Evolutionary conservation across 2,797 vertebrate genomes (phyloP), one percentile per base, ranked within the genome.

Genomic region (Paramormyrops hopkinsi): DNA sequence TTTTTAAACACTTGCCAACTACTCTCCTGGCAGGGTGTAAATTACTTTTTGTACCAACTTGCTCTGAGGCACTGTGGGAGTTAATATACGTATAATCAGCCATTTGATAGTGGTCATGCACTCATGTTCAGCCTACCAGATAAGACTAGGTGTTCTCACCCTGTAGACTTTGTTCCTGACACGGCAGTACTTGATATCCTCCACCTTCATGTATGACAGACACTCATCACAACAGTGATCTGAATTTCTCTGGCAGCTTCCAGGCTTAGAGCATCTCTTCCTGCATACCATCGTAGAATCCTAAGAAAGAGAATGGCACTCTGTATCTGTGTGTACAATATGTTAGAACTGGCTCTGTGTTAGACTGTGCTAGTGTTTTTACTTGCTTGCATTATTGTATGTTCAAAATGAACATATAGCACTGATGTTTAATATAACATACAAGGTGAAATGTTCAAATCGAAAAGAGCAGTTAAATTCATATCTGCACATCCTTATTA

Each of bases 221-320:
- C 98, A 99, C 50, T 97, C 96, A 6, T 97, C 96, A 89, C 98
- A 99, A 91, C 98, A 99, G 7, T 90, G 88, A 0, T 93, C 94
- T 88, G 93, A 91, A 29, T 92, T 92, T 41, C 92, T 96, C 0
- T 92, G 92, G 89, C 98, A 98, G 92, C 94, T 93, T 2, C 97
- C 96, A 0, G 94, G 92, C 3, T 88, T 95, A 0, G 96, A 97
- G 90, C 98, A 99, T 12, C 91, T 96, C 93, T 94, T 97, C 92
- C 94, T 96, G 94, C 98, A 99, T 50, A 99, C 92, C 89, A 99
- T 96, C 0, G 98, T 99, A 48, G 98, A 99, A 93, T 99, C 96
- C 98, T 99, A 92, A 29, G 90, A 90, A 89, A 76, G 41, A 87
- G 92, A 93, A n/a, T 88, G 87, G n/a, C 22, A 69, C n/a, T 54